These are phyloP conservation scores for Subacronicta megacephala DNA, from an alignment of 2,888 invertebrate species.

Conservation along the genomic window DNA sequence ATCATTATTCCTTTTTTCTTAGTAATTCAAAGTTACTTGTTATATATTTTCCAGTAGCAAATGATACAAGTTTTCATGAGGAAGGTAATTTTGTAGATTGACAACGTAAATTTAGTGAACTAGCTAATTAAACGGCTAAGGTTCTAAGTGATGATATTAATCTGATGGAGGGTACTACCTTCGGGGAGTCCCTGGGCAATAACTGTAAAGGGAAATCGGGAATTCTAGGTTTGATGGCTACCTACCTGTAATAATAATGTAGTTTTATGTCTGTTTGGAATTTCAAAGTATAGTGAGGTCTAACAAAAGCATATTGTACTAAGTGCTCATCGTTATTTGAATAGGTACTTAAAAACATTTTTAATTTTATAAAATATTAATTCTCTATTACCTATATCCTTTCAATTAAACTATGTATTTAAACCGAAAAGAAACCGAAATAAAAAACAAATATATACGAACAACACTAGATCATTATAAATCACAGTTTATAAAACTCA, in stretches of 20 bases:
- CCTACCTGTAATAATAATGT: conserved; percentile 9
- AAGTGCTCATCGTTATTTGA: too few relatives aligned
- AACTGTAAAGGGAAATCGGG: conserved; percentile 34
- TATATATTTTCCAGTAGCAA: conserved; percentile 11
- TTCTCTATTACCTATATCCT: too few relatives aligned
- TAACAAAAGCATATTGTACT: too few relatives aligned
- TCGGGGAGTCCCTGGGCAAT: conserved; percentile 45
- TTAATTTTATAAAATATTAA: too few relatives aligned
- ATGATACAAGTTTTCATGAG: conserved; percentile 52
- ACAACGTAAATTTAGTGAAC: conserved; percentile 70
- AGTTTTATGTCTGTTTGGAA: conserved; percentile 15
- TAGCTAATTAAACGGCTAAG: conserved; percentile 67
- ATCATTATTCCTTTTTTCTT: conserved; percentile 1
- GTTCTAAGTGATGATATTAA: conserved; percentile 65
- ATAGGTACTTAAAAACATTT: too few relatives aligned
- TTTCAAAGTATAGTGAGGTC: conserved; percentile 10
- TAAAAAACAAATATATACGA: too few relatives aligned
- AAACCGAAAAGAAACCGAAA: too few relatives aligned
- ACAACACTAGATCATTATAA: conserved; percentile 2
- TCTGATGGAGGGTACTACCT: conserved; percentile 56
- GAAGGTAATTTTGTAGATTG: conserved; percentile 67
- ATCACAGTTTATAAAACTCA: conserved; percentile 5
- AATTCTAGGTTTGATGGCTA: conserved; percentile 11
- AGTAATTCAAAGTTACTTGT: conserved; percentile 12
- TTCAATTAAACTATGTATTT: too few relatives aligned